Percentiles rank a stretch among this genome's conserved stretches.
phyloP scores from a whole-genome alignment of 2,797 vertebrate species.

The Labroides dimidiatus region DNA sequence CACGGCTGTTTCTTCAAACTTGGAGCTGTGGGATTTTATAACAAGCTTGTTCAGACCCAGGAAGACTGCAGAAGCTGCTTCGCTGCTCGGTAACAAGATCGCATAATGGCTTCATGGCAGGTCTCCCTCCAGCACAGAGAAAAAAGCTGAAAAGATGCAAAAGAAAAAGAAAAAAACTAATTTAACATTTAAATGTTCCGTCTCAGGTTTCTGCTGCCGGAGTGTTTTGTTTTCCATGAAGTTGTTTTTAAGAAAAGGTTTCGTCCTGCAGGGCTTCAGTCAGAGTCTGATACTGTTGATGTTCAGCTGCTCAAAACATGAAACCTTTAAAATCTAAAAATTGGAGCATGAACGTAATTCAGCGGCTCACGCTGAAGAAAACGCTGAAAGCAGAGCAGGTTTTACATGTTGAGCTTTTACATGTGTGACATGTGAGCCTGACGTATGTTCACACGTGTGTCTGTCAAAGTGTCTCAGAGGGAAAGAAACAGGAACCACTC shows the following conservation, averaged over 20 bases:
- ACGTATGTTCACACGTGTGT: conserved; percentile 35
- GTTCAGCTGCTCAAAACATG: conserved; percentile 18
- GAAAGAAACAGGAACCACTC: not conserved
- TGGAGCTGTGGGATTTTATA: conserved; percentile 61
- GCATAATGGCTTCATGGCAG: conserved; percentile 76
- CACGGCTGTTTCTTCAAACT: conserved; percentile 60
- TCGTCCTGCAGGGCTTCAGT: no score
- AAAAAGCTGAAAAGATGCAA: conserved; percentile 39
- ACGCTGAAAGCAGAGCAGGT: not conserved
- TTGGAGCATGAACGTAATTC: not conserved
- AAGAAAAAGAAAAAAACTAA: conserved; percentile 34
- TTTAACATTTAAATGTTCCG: conserved; percentile 62
- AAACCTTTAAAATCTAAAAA: not conserved
- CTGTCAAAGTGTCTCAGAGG: conserved; percentile 20
- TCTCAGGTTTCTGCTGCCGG: conserved; percentile 57
- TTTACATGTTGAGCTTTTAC: conserved; percentile 27
- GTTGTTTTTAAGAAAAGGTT: conserved; percentile 21
- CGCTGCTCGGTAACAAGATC: conserved; percentile 76
- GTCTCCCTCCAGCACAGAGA: conserved; percentile 46
- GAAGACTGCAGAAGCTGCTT: conserved; percentile 63
- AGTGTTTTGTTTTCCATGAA: conserved; percentile 56
- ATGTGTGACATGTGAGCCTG: not conserved
- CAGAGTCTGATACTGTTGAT: not conserved
- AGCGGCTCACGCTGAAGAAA: not conserved
- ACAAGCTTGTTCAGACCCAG: conserved; percentile 55